Evolutionary conservation across 2,888 invertebrate genomes (phyloP).

Genomic region (Caenorhabditis drosophilae): DNA sequence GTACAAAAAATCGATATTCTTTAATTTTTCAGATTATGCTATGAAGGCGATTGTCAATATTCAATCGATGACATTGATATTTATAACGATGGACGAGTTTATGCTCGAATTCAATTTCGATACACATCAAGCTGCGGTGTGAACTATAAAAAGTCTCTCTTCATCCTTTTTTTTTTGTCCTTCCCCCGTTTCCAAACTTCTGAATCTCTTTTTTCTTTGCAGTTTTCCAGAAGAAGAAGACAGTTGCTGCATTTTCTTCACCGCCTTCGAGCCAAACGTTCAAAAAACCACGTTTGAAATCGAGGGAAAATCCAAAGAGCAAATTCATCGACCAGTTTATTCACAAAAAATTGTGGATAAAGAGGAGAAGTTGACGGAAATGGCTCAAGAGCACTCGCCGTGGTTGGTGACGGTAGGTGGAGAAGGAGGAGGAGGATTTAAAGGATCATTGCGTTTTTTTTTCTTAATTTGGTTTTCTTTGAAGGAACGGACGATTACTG

Average conservation of each 20-base stretch:
- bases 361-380: conserved; percentile 28
- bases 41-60: conserved; percentile 51
- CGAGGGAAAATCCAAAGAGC: conserved; percentile 27
- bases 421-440: too few relatives aligned
- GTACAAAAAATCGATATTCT: too few relatives aligned
- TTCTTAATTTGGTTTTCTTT: neutral
- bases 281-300: conserved; percentile 42
- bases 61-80: conserved; percentile 51
- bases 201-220: conserved; percentile 8
- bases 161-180: conserved; percentile 3
- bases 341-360: conserved; percentile 30
- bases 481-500: conserved; percentile 28
- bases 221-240: conserved; percentile 67
- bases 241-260: conserved; percentile 50
- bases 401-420: conserved; percentile 45
- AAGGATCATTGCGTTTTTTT: too few relatives aligned
- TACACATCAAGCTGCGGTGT: conserved; percentile 60
- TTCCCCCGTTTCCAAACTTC: neutral
- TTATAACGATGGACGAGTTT: conserved; percentile 49
- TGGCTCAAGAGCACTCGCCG: conserved; percentile 45
- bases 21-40: conserved; percentile 49
- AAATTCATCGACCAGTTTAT: conserved; percentile 28
- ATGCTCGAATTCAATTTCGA: conserved; percentile 54
- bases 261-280: conserved; percentile 42
- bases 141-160: conserved; percentile 46